Conservation (phyloP, 2,113 vertebrate genomes). For the Nothobranchius furzeri region DNA sequence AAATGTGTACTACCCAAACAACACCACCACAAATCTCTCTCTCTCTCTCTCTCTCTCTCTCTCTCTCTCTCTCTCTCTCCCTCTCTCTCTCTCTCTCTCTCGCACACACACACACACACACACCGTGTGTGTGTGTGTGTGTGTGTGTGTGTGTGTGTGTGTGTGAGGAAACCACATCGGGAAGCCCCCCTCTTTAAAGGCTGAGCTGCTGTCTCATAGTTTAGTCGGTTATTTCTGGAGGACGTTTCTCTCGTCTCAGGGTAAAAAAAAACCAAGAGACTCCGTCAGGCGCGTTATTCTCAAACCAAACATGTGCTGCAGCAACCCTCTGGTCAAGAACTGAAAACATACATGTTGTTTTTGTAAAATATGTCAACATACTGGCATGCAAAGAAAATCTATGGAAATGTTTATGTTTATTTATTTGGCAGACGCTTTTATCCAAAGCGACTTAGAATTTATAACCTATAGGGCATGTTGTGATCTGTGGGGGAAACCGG, state of each 20-base stretch:
- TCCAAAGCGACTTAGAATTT: too few species aligned
- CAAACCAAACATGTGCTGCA: not conserved
- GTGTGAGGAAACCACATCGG: constrained; percentile 11
- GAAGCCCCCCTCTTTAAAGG: constrained; percentile 31
- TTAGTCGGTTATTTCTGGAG: constrained; percentile 63
- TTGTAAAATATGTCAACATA: not conserved
- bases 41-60: not conserved
- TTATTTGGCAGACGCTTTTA: too few species aligned
- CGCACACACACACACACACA: constrained; percentile 37
- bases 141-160: too few species aligned
- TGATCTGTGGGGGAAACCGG: too few species aligned
- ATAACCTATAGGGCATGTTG: too few species aligned
- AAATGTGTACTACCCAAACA: too few species aligned
- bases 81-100: not conserved
- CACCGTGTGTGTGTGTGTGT: constrained; percentile 32
- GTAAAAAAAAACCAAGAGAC: constrained; percentile 43
- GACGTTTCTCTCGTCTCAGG: constrained; percentile 30
- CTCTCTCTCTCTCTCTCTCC: not conserved
- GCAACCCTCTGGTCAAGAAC: not conserved
- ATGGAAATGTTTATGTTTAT: too few species aligned
- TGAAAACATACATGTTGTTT: not conserved
- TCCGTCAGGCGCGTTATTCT: constrained; percentile 24
- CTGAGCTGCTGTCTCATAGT: constrained; percentile 55
- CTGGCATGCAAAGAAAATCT: too few species aligned
- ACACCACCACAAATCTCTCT: too few species aligned